Percentiles rank a stretch among this genome's conserved stretches.
Conservation (phyloP, 2,113 vertebrate species). For the Beaufortia kweichowensis region DNA sequence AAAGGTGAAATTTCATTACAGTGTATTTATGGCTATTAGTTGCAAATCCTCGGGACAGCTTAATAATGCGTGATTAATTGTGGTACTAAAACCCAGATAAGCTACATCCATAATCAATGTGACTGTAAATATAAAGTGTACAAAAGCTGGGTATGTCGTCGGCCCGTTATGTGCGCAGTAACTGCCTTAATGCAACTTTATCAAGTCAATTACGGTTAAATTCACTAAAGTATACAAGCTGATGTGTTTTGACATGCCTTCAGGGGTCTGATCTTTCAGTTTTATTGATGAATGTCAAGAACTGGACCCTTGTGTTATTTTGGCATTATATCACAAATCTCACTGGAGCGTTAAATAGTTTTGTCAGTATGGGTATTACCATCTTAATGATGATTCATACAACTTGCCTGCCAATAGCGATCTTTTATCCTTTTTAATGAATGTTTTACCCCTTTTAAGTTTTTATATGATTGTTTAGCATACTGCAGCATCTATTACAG, state of each 20-base stretch:
- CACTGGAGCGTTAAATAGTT: slow-evolving; percentile 28
- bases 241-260: not conserved
- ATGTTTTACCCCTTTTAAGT: slow-evolving; percentile 15
- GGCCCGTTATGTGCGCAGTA: slow-evolving; percentile 42
- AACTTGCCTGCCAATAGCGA: not conserved
- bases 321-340: slow-evolving; percentile 14
- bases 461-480: slow-evolving; percentile 10
- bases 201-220: slow-evolving; percentile 7
- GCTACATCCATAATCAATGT: slow-evolving; percentile 60
- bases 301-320: slow-evolving; percentile 15
- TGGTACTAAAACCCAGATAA: slow-evolving; percentile 56
- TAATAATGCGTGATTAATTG: slow-evolving; percentile 45
- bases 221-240: slow-evolving; percentile 3
- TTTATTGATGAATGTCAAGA: slow-evolving; percentile 33
- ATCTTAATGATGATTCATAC: slow-evolving; percentile 1
- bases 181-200: slow-evolving; percentile 47
- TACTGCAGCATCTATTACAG: slow-evolving; percentile 5
- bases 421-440: slow-evolving; percentile 14
- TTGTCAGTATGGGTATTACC: slow-evolving; percentile 20
- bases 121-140: slow-evolving; percentile 56
- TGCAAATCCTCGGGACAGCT: slow-evolving; percentile 33
- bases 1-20: slow-evolving; percentile 28
- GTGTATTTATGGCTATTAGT: slow-evolving; percentile 48
- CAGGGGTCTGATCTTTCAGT: not conserved
- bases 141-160: slow-evolving; percentile 10